A percentile compares a stretch with the other conserved stretches of the same genome.
These are phyloP conservation scores for Chiroxiphia lanceolata DNA, from an alignment of 2,797 vertebrate species.

Conservation along the genomic window DNA sequence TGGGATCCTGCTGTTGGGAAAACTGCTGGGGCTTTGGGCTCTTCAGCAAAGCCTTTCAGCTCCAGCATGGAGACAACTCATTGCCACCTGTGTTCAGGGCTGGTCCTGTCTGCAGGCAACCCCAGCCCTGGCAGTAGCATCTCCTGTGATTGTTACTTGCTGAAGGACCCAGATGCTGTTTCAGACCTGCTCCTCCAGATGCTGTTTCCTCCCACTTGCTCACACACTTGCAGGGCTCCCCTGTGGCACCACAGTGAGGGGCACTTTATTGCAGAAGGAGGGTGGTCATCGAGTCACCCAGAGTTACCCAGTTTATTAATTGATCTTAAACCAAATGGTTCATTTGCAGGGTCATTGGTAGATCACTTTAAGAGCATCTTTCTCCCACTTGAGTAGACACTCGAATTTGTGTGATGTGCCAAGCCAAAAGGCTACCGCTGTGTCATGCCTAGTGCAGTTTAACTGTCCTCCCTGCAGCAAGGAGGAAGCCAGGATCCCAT, in stretches of 20 bases:
- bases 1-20: not conserved
- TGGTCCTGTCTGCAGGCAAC: not conserved
- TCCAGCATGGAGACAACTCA: not conserved
- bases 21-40: not conserved
- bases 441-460: not conserved
- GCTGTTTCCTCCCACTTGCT: not conserved
- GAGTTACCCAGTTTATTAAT: not conserved
- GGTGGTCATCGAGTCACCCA: not conserved
- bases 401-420: not conserved
- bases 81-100: not conserved
- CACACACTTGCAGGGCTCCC: not conserved
- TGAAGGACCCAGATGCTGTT: not conserved
- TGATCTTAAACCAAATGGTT: not conserved
- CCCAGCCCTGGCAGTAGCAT: not conserved
- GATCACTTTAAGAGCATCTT: not conserved
- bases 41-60: not conserved
- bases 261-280: accelerated
- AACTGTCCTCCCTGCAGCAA: not conserved
- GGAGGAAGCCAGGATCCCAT: not conserved
- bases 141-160: not conserved
- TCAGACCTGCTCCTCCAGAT: not conserved
- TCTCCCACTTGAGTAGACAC: not conserved
- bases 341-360: not conserved
- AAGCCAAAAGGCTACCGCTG: not conserved
- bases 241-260: too few species aligned